Evolutionary conservation across 2,797 vertebrate genomes (phyloP), one percentile per base, ranked within the genome.

Genomic region (Morus bassanus): DNA sequence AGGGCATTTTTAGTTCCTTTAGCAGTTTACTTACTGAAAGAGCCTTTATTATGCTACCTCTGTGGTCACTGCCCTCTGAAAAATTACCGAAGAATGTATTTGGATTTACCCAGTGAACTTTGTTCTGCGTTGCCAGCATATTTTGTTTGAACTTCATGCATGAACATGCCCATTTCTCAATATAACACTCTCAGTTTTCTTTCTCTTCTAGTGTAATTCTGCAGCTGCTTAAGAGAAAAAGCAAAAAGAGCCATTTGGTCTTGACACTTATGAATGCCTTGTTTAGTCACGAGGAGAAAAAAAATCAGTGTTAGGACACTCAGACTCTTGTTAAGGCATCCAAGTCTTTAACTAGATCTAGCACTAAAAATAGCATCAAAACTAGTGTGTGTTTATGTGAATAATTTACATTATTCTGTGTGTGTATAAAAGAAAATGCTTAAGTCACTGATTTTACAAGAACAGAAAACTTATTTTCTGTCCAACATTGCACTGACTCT

Each of bases 141-240:
- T 92, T 96, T 88, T 88, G 61, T 93, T 95, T 95, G 80, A 96
- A 95, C 90, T 95, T 96, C 94, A 70, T 91, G 96, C 91, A 91
- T 41, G 73, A 86, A 96, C 97, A 93, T 93, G 95, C 73, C 68
- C 68, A 11, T 91, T 96, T 96, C 84, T 94, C 95, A 88, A 45
- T 89, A 63, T 61, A 96, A 79, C 45, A 72, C 79, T 84, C 84
- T 92, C 24, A 37, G 4, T 69, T 77, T 95, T 92, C 53, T 85
- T 86, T 88, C 33, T 33, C 41, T 83, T 78, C 31, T 80, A 1
- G 0, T 84, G 23, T 73, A 78, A 70, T 74, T 91, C 39, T 93
- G 30, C 57, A 88, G 78, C 51, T 91, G 81, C 79, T 88, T 80
- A 31, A 91, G 43, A 78, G 61, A 53, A 89, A 91, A 89, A 86